Evolutionary conservation across 2,797 vertebrate genomes (phyloP).

Genomic region (Decapterus maruadsi): DNA sequence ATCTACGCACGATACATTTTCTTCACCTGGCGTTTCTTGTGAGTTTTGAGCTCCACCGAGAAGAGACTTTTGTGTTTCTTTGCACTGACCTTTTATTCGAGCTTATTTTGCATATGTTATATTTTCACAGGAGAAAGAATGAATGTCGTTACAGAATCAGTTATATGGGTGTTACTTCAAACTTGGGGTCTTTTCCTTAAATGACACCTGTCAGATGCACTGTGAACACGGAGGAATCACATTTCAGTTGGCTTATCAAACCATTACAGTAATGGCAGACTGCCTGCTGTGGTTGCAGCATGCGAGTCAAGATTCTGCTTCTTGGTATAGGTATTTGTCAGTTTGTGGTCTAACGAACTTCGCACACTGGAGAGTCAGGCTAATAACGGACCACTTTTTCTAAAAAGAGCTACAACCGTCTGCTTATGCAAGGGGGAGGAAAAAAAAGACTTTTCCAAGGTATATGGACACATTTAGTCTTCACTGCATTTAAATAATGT

Average conservation of each 20-base stretch:
- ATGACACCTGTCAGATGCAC: slow-evolving; percentile 74
- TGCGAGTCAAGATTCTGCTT: slow-evolving; percentile 72
- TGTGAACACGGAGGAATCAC: slow-evolving; percentile 46
- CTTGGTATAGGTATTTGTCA: slow-evolving; percentile 75
- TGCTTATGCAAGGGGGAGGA: not conserved
- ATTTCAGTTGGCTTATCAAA: slow-evolving; percentile 84
- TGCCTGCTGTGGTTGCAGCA: slow-evolving; percentile 79
- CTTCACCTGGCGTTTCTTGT: not conserved
- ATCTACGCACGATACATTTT: not conserved
- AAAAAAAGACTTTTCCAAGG: not conserved
- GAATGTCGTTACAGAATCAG: slow-evolving; percentile 23
- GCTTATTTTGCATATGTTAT: not conserved
- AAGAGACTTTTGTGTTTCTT: not conserved
- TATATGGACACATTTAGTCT: not conserved
- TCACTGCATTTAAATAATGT: not conserved
- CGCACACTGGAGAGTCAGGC: slow-evolving; percentile 43
- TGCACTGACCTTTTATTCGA: not conserved
- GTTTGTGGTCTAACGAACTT: slow-evolving; percentile 84
- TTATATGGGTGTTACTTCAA: slow-evolving; percentile 51
- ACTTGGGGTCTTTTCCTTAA: slow-evolving; percentile 31
- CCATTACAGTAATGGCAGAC: slow-evolving; percentile 74
- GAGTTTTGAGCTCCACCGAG: not conserved
- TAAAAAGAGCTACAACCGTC: not conserved
- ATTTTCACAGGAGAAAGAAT: not conserved
- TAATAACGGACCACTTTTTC: slow-evolving; percentile 58